Conservation (phyloP, 2,113 vertebrate genomes). For the Oxygymnocypris stewartii region DNA sequence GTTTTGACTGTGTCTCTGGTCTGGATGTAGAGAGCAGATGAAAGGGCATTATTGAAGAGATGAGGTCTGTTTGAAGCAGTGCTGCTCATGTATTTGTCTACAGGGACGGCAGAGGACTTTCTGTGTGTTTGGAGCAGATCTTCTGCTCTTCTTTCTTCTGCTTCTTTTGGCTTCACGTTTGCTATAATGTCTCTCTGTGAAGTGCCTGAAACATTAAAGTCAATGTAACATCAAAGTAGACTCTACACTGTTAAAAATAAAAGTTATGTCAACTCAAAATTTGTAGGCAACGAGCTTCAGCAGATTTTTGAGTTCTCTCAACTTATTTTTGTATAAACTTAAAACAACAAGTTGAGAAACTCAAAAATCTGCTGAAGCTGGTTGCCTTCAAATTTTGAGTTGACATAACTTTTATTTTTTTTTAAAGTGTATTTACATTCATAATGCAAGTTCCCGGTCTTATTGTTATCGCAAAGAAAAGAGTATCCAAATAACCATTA, state of each 20-base stretch:
- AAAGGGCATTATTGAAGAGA: conserved; percentile 64
- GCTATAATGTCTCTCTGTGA: conserved; percentile 68
- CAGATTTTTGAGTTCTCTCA: too few relatives aligned
- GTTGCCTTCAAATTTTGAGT: too few relatives aligned
- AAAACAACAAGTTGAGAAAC: too few relatives aligned
- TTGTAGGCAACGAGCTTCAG: too few relatives aligned
- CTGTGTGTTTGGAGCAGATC: conserved; percentile 30
- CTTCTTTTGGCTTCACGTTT: conserved; percentile 66
- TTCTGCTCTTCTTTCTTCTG: conserved; percentile 27
- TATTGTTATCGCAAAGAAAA: background rate
- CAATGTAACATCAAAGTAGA: background rate
- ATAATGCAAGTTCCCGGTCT: background rate
- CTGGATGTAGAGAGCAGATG: conserved; percentile 39
- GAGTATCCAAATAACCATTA: background rate
- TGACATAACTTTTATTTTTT: too few relatives aligned
- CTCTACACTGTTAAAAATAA: too few relatives aligned
- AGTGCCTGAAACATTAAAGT: background rate
- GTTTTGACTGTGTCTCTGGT: conserved; percentile 20
- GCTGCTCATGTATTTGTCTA: conserved; percentile 55
- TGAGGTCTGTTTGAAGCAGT: conserved; percentile 63
- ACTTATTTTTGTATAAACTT: too few relatives aligned
- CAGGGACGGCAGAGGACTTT: conserved; percentile 51
- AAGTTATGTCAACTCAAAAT: too few relatives aligned
- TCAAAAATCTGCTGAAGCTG: too few relatives aligned
- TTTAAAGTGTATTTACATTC: background rate